Evolutionary conservation across 2,113 vertebrate genomes (phyloP), one percentile per base, ranked within the genome.

Genomic region (Condylura cristata): DNA sequence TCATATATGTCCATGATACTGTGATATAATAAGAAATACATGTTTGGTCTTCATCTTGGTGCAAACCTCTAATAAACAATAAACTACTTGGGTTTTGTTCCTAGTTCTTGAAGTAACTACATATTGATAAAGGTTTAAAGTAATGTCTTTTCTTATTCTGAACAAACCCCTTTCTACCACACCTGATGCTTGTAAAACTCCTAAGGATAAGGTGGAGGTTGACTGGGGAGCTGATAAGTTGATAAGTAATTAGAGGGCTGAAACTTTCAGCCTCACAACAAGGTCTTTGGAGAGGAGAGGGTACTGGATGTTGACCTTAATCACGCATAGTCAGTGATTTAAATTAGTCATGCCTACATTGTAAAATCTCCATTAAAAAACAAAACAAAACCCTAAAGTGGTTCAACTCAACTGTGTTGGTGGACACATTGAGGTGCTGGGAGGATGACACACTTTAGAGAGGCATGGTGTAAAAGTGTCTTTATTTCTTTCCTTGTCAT

Each of bases 301-400:
- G 24, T 6, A 6, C 48, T 30, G 7, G 37, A 75, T 24, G 28
- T 13, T 44, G 37, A 18, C 8, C 34, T 68, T 68, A 39, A 44
- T 56, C 8, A 3, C 3, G 30, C 0, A 11, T 37, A 24, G 48
- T 39, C 17, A 39, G 0, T 34, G 30, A 10, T 2, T 46, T 76
- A 28, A 28, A 78, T 86, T 26, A 56, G 8, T 56, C 2, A 5
- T 39, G 17, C 46, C 82, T 70, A 3, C 51, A n/a, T 70, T 60
- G 30, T 18, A 32, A 60, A 28, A 30, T 39, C 30, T 72, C 39
- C 30, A 16, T 53, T 56, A 22, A 56, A 56, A 56, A 56, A 56
- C 1, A 6, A 51, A 51, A 51, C 17, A 8, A 66, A 22, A 39
- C n/a, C 20, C 44, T 28, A 44, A 68, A 83, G n/a, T 22, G 32